Evolutionary conservation across 2,888 invertebrate genomes (phyloP).

Genomic region (Endotricha flammealis): DNA sequence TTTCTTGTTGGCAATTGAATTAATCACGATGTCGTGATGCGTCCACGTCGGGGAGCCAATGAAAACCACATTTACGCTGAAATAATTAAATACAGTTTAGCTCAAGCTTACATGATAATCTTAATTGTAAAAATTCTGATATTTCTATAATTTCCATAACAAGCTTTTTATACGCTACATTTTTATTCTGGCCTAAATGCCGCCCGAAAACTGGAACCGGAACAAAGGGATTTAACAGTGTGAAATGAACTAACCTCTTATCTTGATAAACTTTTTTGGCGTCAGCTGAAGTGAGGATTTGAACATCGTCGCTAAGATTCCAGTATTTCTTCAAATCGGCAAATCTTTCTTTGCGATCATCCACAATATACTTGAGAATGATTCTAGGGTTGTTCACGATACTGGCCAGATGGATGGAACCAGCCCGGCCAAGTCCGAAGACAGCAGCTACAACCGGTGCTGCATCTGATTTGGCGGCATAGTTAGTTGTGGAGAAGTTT

Average conservation of each 20-base stretch:
- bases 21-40: constrained; percentile 75
- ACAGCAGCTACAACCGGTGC: constrained; percentile 66
- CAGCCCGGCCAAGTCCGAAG: constrained; percentile 80
- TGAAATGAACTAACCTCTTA: constrained; percentile 53
- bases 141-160: too few species aligned
- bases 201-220: too few species aligned
- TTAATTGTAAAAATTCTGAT: too few species aligned
- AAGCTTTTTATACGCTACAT: too few species aligned
- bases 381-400: constrained; percentile 66
- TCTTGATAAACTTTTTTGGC: constrained; percentile 71
- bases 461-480: constrained; percentile 25
- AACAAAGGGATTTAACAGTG: too few species aligned
- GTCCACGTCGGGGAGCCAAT: constrained; percentile 79
- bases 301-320: constrained; percentile 60
- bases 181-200: too few species aligned
- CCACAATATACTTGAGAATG: constrained; percentile 76
- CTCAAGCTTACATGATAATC: too few species aligned
- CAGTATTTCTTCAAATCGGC: constrained; percentile 65
- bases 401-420: constrained; percentile 77
- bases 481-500: constrained; percentile 47
- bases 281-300: constrained; percentile 67
- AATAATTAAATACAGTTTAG: constrained; percentile 11
- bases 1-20: constrained; percentile 75
- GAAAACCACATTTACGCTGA: constrained; percentile 53
- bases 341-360: constrained; percentile 66